Conservation (phyloP, 2,113 vertebrate species). For the Protomyctophum bolini region DNA sequence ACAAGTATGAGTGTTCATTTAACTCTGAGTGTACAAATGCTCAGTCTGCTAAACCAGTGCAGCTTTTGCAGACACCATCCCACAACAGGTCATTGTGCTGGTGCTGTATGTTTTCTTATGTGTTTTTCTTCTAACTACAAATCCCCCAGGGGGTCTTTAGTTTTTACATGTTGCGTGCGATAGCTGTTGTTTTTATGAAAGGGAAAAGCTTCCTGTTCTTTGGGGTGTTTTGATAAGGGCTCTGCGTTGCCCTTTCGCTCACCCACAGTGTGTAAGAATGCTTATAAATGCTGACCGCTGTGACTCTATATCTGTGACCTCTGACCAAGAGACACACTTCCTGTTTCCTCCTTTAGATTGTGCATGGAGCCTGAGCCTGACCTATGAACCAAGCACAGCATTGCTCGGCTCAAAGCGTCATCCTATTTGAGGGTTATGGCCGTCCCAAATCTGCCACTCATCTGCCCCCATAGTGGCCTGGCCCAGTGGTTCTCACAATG, state of each 20-base stretch:
- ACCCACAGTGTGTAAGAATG: conserved; percentile 37
- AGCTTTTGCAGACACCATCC: neutral
- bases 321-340: conserved; percentile 48
- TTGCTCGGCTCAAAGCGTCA: conserved; percentile 12
- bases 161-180: conserved; percentile 41
- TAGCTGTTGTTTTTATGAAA: conserved; percentile 45
- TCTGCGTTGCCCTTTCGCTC: conserved; percentile 15
- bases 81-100: neutral
- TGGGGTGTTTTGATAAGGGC: conserved; percentile 57
- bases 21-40: no score
- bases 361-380: conserved; percentile 16
- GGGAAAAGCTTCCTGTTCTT: conserved; percentile 55
- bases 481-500: conserved; percentile 10
- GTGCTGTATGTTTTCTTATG: conserved; percentile 1
- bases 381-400: conserved; percentile 13
- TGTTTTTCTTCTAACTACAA: neutral
- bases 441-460: conserved; percentile 14
- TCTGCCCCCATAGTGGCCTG: neutral
- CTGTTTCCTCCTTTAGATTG: conserved; percentile 60
- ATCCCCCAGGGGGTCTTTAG: conserved; percentile 8
- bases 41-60: neutral
- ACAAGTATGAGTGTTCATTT: no score
- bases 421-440: neutral
- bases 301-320: conserved; percentile 51
- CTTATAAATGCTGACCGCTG: conserved; percentile 66